Conservation (phyloP, 2,888 invertebrate species). For the Drosophila neonasuta region DNA sequence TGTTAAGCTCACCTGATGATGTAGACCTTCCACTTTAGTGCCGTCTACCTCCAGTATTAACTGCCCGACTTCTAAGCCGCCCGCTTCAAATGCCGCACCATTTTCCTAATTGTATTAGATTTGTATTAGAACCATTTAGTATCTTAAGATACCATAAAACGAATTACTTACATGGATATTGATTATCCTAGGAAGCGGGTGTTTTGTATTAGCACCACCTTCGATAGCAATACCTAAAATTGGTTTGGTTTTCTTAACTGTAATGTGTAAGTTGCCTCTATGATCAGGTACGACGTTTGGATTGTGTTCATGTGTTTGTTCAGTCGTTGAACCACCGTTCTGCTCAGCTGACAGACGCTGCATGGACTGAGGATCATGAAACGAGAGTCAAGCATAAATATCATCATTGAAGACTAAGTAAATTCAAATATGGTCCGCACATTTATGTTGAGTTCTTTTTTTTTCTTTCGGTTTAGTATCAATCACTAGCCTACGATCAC, state of each 20-base stretch:
- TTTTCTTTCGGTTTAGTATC: constrained; percentile 3
- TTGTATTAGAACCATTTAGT: not conserved
- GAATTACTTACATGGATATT: constrained; percentile 93
- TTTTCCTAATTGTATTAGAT: constrained; percentile 87
- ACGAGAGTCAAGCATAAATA: constrained; percentile 40
- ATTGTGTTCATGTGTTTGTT: constrained; percentile 83
- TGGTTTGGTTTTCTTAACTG: constrained; percentile 95
- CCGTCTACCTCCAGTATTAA: constrained; percentile 96
- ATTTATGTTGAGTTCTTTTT: not conserved
- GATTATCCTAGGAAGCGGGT: constrained; percentile 96
- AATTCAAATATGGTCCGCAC: not conserved
- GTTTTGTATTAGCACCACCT: constrained; percentile 97
- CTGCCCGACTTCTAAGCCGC: constrained; percentile 96
- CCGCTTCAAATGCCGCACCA: constrained; percentile 96
- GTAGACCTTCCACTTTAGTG: constrained; percentile 89
- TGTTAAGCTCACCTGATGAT: constrained; percentile 85
- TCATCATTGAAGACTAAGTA: constrained; percentile 5
- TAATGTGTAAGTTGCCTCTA: constrained; percentile 93
- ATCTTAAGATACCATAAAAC: too few species aligned
- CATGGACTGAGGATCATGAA: constrained; percentile 84
- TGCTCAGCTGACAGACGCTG: constrained; percentile 87
- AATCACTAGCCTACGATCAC: constrained; percentile 40
- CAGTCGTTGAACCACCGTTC: constrained; percentile 83
- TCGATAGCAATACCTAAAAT: constrained; percentile 98
- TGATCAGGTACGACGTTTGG: constrained; percentile 91